phyloP scores from a whole-genome alignment of 1,140 invertebrate genomes.

The Papilio machaon region DNA sequence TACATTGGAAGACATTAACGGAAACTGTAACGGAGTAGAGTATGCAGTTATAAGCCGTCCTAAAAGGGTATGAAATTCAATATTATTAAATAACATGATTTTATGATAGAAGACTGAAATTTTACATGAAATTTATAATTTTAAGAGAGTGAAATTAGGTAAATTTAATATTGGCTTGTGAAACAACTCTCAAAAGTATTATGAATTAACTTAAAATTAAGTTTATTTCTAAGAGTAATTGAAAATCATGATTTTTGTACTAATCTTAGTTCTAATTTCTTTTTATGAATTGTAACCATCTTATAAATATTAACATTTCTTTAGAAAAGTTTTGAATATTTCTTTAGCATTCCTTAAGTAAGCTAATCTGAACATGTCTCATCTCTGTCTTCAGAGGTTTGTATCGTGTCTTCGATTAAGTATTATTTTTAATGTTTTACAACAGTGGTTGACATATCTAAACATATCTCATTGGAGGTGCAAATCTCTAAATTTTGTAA shows the following conservation, averaged over 20 bases:
- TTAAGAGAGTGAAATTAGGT: constrained; percentile 45
- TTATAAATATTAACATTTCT: background rate
- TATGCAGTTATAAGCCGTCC: constrained; percentile 92
- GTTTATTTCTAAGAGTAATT: constrained; percentile 14
- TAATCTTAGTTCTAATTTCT: background rate
- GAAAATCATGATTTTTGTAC: constrained; percentile 11
- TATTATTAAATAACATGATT: constrained; percentile 48
- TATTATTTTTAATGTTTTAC: background rate
- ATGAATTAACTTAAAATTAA: constrained; percentile 42
- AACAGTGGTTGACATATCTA: background rate
- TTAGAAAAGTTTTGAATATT: background rate
- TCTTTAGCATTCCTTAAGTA: background rate
- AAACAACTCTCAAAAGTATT: constrained; percentile 41
- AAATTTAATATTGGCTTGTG: constrained; percentile 27
- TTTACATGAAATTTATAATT: constrained; percentile 51
- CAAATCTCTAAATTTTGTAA: background rate
- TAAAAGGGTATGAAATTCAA: constrained; percentile 85
- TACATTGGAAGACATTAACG: constrained; percentile 80
- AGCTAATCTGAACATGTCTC: too few species aligned
- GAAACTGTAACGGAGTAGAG: constrained; percentile 88
- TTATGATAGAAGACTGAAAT: constrained; percentile 69
- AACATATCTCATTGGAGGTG: background rate
- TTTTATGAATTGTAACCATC: background rate
- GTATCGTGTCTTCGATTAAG: background rate
- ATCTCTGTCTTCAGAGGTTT: too few species aligned